These are phyloP conservation scores for Albula glossodonta DNA, from an alignment of 2,113 vertebrate genomes.

Conservation along the genomic window DNA sequence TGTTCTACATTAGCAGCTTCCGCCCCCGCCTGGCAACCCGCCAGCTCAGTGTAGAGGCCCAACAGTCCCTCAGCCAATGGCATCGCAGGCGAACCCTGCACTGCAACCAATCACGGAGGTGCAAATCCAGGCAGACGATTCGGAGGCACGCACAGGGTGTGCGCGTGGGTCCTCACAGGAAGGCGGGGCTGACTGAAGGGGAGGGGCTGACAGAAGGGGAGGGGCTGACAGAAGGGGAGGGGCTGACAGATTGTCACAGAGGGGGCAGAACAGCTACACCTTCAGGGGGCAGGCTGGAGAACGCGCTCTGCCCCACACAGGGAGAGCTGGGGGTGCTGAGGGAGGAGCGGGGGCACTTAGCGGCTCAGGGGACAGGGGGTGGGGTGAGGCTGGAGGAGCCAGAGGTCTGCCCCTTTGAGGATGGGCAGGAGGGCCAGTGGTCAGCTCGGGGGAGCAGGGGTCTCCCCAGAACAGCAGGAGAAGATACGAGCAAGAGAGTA, in stretches of 20 bases:
- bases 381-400: neutral
- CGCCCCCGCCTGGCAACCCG: slow-evolving; percentile 64
- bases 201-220: neutral
- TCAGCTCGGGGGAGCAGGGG: slow-evolving; percentile 9
- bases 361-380: slow-evolving; percentile 16
- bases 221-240: neutral
- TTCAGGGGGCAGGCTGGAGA: neutral
- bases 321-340: slow-evolving; percentile 34
- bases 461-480: neutral
- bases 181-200: neutral
- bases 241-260: too few species aligned
- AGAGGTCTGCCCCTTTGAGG: neutral
- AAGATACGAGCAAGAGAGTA: neutral
- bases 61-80: slow-evolving; percentile 81
- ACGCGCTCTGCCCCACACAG: neutral
- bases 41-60: slow-evolving; percentile 79
- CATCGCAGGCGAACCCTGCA: slow-evolving; percentile 80
- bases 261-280: neutral
- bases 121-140: slow-evolving; percentile 52
- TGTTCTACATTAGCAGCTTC: slow-evolving; percentile 85
- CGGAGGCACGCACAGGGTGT: slow-evolving; percentile 42
- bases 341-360: slow-evolving; percentile 39
- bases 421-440: slow-evolving; percentile 17
- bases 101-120: slow-evolving; percentile 59
- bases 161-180: neutral